Base-by-base conservation (phyloP, 2,888 invertebrate genomes). In the Tetranychus truncatus region DNA sequence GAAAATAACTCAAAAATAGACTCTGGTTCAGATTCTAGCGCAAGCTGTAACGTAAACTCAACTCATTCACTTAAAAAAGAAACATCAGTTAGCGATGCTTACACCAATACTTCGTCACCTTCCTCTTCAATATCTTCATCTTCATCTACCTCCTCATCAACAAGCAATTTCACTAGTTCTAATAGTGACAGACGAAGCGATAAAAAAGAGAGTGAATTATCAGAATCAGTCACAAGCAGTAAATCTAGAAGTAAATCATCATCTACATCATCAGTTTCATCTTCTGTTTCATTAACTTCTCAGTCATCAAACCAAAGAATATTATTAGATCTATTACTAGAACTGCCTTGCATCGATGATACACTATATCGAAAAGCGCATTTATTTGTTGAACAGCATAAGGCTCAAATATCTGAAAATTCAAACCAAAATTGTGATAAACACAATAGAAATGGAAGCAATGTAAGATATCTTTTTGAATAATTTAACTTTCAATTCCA, bases 161-260 rank as follows among this genome's bases (percentile, higher is more conserved):
- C 34, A 34, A 34, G 34, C 34, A 34, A 34, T 34, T 34, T 4
- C 34, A 34, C 34, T 34, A 34, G 55, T 6, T 15, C 9, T 15
- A 55, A 5, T 6, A 55, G 1, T 15, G 6, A 55, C 55, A 55
- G 15, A 15, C 11, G 15, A 55, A 55, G 15, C 15, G 55, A 15
- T 55, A 55, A 55, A 55, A 55, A 55, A 7, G 55, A 15, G 9
- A 55, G 15, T 55, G 55, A 55, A 55, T 55, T 55, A 55, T 15
- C 55, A 55, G 55, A 9, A 15, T 15, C 9, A 15, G 15, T 15
- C 6, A 9, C 9, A 6, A 55, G 55, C 15, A 55, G 24, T 24
- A 24, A 55, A 55, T 55, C 55, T 5, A 55, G 55, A 55, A 55
- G 55, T 69, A 69, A 69, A 69, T 69, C 69, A 69, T n/a, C 69